Evolutionary conservation across 2,888 invertebrate genomes (phyloP).

Genomic region (Ochlodes sylvanus): DNA sequence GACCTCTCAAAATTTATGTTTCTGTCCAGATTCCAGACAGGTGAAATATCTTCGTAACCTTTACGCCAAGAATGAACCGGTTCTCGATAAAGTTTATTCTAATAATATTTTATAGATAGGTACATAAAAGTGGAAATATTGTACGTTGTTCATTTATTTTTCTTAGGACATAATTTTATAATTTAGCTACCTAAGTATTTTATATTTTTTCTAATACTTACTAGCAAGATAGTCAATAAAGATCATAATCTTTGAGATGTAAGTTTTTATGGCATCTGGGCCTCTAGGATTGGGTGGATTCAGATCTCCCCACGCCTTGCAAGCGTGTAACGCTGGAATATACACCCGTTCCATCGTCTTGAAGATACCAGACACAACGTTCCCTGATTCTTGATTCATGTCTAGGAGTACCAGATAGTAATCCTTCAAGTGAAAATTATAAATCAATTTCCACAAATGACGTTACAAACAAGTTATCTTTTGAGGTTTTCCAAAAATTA

Average conservation of each 20-base stretch:
- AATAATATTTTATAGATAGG: no score
- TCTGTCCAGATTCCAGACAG: no score
- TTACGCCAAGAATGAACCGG: no score
- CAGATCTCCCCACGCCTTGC: conserved; percentile 74
- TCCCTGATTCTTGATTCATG: conserved; percentile 68
- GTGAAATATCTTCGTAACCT: no score
- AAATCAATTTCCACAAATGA: neutral
- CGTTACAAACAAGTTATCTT: neutral
- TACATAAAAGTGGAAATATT: no score
- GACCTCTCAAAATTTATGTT: no score
- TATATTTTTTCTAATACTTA: conserved; percentile 49
- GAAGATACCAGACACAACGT: conserved; percentile 75
- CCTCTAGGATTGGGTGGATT: conserved; percentile 79
- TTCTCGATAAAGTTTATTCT: no score
- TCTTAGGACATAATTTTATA: no score
- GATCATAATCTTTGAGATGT: conserved; percentile 72
- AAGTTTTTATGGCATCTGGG: conserved; percentile 65
- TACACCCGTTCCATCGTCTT: conserved; percentile 65
- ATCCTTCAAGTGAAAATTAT: conserved; percentile 56
- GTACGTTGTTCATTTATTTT: no score
- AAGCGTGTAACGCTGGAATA: conserved; percentile 63
- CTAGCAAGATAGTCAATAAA: conserved; percentile 77
- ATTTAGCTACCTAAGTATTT: no score
- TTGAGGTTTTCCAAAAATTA: no score
- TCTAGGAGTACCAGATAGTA: conserved; percentile 66